A percentile compares a stretch with the other conserved stretches of the same genome.
Conservation (phyloP, 2,113 vertebrate species). For the Pagrus major region DNA sequence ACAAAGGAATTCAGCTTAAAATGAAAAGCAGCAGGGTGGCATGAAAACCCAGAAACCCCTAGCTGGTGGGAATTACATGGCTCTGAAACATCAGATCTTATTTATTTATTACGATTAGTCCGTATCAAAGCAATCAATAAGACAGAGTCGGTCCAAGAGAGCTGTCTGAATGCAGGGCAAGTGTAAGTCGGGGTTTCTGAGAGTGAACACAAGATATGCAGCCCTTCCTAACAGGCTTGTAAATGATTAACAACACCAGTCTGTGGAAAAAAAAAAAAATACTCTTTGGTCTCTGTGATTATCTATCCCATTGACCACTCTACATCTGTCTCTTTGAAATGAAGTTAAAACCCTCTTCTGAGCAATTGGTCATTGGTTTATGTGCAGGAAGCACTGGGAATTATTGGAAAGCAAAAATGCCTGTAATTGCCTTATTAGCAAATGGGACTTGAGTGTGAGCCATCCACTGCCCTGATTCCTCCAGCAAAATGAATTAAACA, state of each 20-base stretch:
- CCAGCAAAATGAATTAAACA: conserved; percentile 50
- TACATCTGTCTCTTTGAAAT: conserved; percentile 27
- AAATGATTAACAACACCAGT: conserved; percentile 59
- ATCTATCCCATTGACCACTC: conserved; percentile 22
- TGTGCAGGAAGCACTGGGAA: conserved; percentile 45
- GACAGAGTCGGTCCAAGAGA: conserved; percentile 8
- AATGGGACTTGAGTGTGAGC: conserved; percentile 56
- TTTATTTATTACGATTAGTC: conserved; percentile 43
- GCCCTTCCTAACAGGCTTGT: background rate
- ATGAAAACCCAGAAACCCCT: conserved; percentile 34
- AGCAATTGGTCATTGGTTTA: conserved; percentile 50
- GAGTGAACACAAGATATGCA: conserved; percentile 29
- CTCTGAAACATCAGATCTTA: conserved; percentile 34
- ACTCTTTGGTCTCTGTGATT: conserved; percentile 28
- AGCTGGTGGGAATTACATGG: background rate
- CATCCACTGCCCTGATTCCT: conserved; percentile 44
- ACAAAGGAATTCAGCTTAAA: conserved; percentile 43
- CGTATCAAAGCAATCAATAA: conserved; percentile 33
- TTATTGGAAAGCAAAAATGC: conserved; percentile 58
- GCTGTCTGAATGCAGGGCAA: background rate
- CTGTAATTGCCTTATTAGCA: conserved; percentile 69
- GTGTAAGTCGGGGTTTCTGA: background rate
- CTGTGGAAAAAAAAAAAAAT: background rate
- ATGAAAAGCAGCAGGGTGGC: conserved; percentile 48
- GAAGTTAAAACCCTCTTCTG: conserved; percentile 39